A percentile compares a stretch with the other conserved stretches of the same genome.
phyloP scores from a whole-genome alignment of 2,113 vertebrate genomes.

The Microtus richardsoni region DNA sequence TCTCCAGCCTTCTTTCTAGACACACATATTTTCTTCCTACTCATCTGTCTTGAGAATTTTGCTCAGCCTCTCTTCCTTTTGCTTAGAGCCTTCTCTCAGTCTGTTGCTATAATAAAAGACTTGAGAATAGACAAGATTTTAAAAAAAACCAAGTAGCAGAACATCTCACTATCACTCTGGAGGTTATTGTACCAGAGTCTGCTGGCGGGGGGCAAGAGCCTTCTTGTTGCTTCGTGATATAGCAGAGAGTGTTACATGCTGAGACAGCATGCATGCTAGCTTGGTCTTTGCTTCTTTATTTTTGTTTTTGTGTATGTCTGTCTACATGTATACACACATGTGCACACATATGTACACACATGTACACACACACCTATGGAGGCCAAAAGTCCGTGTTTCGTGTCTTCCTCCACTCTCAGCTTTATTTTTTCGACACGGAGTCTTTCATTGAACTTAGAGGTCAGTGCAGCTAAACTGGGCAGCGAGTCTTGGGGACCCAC shows the following conservation, averaged over 20 bases:
- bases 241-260: neutral
- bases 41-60: neutral
- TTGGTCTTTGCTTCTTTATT: neutral
- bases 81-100: neutral
- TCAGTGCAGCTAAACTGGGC: neutral
- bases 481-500: neutral
- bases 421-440: neutral
- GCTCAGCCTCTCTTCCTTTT: neutral
- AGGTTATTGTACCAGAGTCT: neutral
- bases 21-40: slow-evolving; percentile 1
- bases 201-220: neutral
- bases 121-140: neutral
- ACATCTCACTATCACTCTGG: neutral
- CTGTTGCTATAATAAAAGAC: neutral
- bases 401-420: neutral
- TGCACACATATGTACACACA: neutral
- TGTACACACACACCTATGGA: neutral
- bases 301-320: neutral
- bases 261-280: neutral
- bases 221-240: neutral
- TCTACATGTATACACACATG: neutral
- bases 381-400: neutral
- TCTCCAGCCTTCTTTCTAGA: neutral
- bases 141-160: too few species aligned
- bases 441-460: neutral